Evolutionary conservation across 1,140 invertebrate species (phyloP).

Genomic region (Bombus sylvicola): DNA sequence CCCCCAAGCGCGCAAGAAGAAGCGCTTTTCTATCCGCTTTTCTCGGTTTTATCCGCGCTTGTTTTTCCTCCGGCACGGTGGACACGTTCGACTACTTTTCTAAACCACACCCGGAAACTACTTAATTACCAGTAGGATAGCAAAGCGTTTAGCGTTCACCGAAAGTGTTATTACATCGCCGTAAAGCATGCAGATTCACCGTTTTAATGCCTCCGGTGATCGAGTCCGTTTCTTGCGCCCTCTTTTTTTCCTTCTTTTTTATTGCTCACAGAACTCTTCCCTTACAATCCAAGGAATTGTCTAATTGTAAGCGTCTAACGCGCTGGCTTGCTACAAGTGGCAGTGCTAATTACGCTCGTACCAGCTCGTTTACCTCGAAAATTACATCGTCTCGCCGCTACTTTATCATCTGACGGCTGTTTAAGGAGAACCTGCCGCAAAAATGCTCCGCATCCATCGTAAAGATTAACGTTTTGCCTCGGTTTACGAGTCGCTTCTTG

Average conservation of each 20-base stretch:
- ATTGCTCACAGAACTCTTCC: neutral
- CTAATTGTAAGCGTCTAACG: conserved; percentile 13
- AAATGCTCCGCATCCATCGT: conserved; percentile 2
- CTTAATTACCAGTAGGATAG: conserved; percentile 21
- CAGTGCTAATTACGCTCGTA: conserved; percentile 21
- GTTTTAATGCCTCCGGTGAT: conserved; percentile 10
- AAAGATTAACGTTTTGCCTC: conserved; percentile 16
- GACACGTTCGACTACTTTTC: conserved; percentile 15
- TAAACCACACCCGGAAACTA: conserved; percentile 29
- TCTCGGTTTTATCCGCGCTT: neutral
- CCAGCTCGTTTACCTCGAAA: conserved; percentile 36
- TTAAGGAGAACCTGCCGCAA: conserved; percentile 18
- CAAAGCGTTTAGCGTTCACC: neutral
- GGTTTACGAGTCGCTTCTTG: neutral
- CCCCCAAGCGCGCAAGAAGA: neutral
- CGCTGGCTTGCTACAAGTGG: conserved; percentile 14
- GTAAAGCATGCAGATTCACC: conserved; percentile 15
- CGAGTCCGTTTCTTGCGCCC: neutral
- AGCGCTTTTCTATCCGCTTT: neutral
- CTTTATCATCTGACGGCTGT: conserved; percentile 26
- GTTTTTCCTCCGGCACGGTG: neutral
- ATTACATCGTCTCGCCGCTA: conserved; percentile 16
- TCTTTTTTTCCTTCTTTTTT: neutral
- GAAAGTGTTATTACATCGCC: conserved; percentile 28
- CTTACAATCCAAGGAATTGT: neutral